Base-by-base conservation (phyloP, 1,140 invertebrate species). In the Acyrthosiphon pisum region DNA sequence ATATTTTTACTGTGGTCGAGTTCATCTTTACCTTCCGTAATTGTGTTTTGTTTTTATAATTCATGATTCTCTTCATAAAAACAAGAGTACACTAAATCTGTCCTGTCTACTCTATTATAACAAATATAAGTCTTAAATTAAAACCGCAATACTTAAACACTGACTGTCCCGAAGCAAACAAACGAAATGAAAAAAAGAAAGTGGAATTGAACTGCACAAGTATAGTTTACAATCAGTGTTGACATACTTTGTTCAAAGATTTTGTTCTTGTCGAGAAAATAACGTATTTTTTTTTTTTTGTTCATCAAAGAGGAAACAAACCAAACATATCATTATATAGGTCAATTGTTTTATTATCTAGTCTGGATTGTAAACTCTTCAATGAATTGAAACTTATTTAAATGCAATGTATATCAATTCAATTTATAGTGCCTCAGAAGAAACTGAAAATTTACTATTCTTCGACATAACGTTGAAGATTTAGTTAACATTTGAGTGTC, bases 11-110 rank as follows among this genome's bases (percentile, higher is more conserved):
- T 37, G 23, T 89, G n/a, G 30, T 46, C 9, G 46, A 23, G 9
- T 53, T 48, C 11, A n/a, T 87, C 26, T 87, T 56, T 56, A 35
- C n/a, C 11, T 56, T 89, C 18, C 0, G n/a, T 53, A 56, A 53
- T 41, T 56, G 35, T 56, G 20, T 89, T 89, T 89, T 37, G 26
- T 89, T 89, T 89, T 89, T 23, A 88, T 41, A 37, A 89, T 89
- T 89, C 35, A 14, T 88, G 14, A 53, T 26, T 37, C 20, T 35
- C 30, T 89, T 26, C 44, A 37, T 26, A 53, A 53, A 89, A 23
- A 89, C n/a, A 76, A 89, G 53, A 56, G 3, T n/a, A 26, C 23
- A 89, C 60, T 76, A 76, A 76, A 35, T 48, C 46, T 8, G 23
- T 89, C 7, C 50, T 89, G 35, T 89, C 30, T 48, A 35, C 7